Evolutionary conservation across 92 coral and sea anemone genomes (phyloP), one percentile per base, ranked within the genome.

Genomic region (Epizoanthus illoricatus): DNA sequence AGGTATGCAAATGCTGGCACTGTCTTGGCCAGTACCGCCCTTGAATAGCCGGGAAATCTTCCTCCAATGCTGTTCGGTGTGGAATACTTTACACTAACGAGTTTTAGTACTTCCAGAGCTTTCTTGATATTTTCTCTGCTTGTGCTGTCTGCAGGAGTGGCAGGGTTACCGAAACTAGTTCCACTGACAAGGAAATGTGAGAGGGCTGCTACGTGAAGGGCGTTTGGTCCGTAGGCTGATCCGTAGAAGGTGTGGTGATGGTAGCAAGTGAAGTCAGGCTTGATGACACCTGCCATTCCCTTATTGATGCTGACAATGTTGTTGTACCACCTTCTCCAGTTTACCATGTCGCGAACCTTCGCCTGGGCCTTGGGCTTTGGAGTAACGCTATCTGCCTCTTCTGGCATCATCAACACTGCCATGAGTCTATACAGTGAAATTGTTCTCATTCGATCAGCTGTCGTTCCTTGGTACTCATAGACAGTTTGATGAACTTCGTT

Each of bases 1-100:
- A 81, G 47, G 42, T 90, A 90, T 0, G 91, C 91, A 45, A 56
- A 90, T 0, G 88, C 90, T 10, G 91, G 85, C 2, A 88, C 57
- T 21, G 19, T 72, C 24, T 74, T 65, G 5, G 88, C 83, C 36
- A 88, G 54, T 60, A 81, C 76, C 16, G 73, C 78, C 23, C 79
- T 73, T 36, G 21, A 19, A 67, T 81, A 90, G 13, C 79, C 79
- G 1, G 89, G 89, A 69, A 68, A 84, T 5, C 94, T 86, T 28
- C 36, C 36, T 28, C 36, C 36, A 28, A 28, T 28, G 2, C 36
- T 28, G 36, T 28, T 28, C 36, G 89, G 85, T 7, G 87, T 42
- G 0, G 89, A 88, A 54, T 90, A 90, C 16, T 81, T 84, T 0
- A 90, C 91, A 20, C 89, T 64, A 17, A 65, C 71, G 15, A 47